Evolutionary conservation across 2,113 vertebrate species (phyloP), one percentile per base, ranked within the genome.

Genomic region (Onychostruthus taczanowskii): DNA sequence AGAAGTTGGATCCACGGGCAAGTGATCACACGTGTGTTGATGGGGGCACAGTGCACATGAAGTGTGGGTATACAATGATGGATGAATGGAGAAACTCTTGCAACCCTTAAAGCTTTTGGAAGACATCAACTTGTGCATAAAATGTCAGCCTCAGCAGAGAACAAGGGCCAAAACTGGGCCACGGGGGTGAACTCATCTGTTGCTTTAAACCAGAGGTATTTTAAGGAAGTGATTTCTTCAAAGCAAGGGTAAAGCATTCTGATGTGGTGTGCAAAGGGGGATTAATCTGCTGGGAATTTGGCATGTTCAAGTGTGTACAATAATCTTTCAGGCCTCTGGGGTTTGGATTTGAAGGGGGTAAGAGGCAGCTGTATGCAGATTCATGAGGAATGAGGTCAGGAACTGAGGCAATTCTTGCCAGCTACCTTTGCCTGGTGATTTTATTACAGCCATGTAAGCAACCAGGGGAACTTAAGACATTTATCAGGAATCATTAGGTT

Each of bases 291-390:
- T 5, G 37, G 64, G 77, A 94, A 89, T 94, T 84, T 95, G 91
- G 77, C 95, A 76, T 2, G 1, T 78, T 91, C 30, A 53, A 37
- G 22, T 81, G 37, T 59, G 68, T 67, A 92, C 81, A 90, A 64
- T 91, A 75, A 89, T 78, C 77, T 75, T 49, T 41, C 30, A 61
- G 73, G 84, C 80, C 93, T 95, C 77, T 61, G 67, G 93, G 76
- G 80, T 89, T 95, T 94, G 84, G 43, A 90, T 95, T 78, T 94
- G 84, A 78, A 84, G 69, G 52, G 58, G 26, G 28, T 78, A 63
- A 91, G 84, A 94, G 93, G 93, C 80, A 96, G 80, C 61, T 95
- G 77, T 92, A 91, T 78, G 80, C 52, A 91, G 91, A 95, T 89
- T 77, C 47, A 61, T 49, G 52, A 78, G 44, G 83, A 92, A 87